These are phyloP conservation scores for Drosophila atroscutellata DNA, from an alignment of 2,888 invertebrate genomes.

Conservation along the genomic window DNA sequence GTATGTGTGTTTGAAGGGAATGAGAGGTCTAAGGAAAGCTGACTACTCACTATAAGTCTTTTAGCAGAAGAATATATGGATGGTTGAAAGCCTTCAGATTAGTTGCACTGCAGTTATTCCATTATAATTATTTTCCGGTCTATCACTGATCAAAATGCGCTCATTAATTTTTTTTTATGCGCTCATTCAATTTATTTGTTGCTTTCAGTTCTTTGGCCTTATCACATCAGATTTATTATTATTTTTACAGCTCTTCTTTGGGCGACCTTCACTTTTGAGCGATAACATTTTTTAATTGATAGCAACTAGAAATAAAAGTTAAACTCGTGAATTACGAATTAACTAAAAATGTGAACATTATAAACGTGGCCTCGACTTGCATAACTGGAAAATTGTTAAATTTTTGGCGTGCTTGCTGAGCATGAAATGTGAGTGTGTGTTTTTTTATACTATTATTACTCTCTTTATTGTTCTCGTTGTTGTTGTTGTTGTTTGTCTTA, in stretches of 20 bases:
- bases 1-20: background rate
- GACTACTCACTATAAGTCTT: constrained; percentile 3
- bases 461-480: background rate
- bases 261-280: constrained; percentile 41
- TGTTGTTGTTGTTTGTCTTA: constrained; percentile 35
- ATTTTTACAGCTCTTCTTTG: constrained; percentile 32
- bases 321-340: background rate
- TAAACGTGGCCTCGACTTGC: constrained; percentile 12
- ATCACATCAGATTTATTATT: constrained; percentile 18
- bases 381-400: constrained; percentile 30
- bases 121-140: background rate
- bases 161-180: background rate
- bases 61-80: background rate
- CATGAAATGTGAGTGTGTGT: constrained; percentile 30
- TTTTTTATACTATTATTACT: constrained; percentile 7
- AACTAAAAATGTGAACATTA: background rate
- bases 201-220: constrained; percentile 6
- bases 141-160: constrained; percentile 14
- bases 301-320: constrained; percentile 17
- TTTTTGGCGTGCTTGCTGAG: constrained; percentile 48
- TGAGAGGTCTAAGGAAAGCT: background rate
- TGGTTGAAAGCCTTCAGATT: background rate
- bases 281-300: constrained; percentile 34
- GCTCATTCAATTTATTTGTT: constrained; percentile 7
- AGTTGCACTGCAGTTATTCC: constrained; percentile 1